Base-by-base conservation (phyloP, 1,140 invertebrate species). In the Diachasma alloeum region DNA sequence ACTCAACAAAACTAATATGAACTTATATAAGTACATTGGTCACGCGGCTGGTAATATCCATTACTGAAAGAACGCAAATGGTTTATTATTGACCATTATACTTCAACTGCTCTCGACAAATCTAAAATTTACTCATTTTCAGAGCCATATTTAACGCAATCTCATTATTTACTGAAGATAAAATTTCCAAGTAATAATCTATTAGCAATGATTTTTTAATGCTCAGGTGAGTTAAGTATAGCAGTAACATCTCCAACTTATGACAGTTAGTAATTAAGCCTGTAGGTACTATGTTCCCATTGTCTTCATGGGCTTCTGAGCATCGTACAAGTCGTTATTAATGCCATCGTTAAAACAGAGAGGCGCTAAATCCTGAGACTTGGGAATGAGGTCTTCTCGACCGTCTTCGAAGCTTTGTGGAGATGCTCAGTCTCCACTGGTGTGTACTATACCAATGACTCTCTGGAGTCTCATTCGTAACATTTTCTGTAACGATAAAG, bases 201-300 rank as follows among this genome's bases (percentile, higher is more conserved):
- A 82, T 81, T 81, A 81, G 78, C 11, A 78, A 10, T 22, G 44
- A 31, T 0, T 44, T 78, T 37, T 78, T 80, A 81, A 80, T 79
- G 5, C 26, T 68, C 46, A 39, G 78, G 79, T 83, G 74, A 84
- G 83, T 83, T 81, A 66, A 79, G 76, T 80, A n/a, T n/a, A 67
- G 78, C 66, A 24, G 6, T 73, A 78, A 78, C 66, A 68, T 36
- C 69, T 78, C 73, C 48, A 79, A 68, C 79, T 78, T 78, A 70
- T 53, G 76, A 80, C 77, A 80, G 78, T 80, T 78, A 82, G 75
- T 84, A 83, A 84, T 83, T 82, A 84, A 84, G 67, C 81, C 72
- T 24, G 46, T 67, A 71, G 66, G 69, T 72, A 72, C 22, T 72
- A 68, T 59, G 73, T 68, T 31, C 37, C 53, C 76, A 22, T 69